These are phyloP conservation scores for Rhagonycha lutea DNA, from an alignment of 2,888 invertebrate species.

Conservation along the genomic window DNA sequence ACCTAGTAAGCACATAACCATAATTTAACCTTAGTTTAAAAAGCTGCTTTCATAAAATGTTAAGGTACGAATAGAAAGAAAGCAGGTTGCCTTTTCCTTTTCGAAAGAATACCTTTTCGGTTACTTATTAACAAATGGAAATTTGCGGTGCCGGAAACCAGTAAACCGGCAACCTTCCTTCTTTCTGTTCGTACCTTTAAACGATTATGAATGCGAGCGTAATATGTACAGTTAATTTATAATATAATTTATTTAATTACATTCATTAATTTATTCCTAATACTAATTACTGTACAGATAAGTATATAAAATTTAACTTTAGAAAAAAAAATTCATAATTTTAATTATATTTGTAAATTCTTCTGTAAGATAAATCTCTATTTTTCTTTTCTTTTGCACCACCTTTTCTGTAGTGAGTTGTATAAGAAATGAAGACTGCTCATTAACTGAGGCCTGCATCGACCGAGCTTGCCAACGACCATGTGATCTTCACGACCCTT, in stretches of 20 bases:
- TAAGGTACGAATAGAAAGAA: no score
- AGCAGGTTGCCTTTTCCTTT: no score
- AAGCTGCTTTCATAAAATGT: neutral
- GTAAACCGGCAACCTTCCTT: no score
- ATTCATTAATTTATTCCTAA: neutral
- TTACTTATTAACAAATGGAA: no score
- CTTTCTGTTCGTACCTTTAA: no score
- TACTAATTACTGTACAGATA: constrained; percentile 13
- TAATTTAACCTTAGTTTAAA: constrained; percentile 15
- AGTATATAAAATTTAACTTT: neutral
- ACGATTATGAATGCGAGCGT: no score
- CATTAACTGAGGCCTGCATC: constrained; percentile 84
- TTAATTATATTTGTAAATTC: neutral
- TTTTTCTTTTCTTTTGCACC: constrained; percentile 37
- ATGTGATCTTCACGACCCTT: constrained; percentile 83
- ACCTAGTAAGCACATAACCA: constrained; percentile 70
- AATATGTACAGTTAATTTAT: neutral
- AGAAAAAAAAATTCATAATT: neutral
- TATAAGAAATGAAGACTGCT: constrained; percentile 84
- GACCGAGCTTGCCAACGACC: constrained; percentile 84
- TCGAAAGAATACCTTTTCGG: no score
- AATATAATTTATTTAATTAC: neutral
- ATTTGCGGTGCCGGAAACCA: no score
- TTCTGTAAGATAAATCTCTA: constrained; percentile 27
- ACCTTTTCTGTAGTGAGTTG: constrained; percentile 75